These are phyloP conservation scores for Fulica atra DNA, from an alignment of 2,113 vertebrate species.

Conservation along the genomic window DNA sequence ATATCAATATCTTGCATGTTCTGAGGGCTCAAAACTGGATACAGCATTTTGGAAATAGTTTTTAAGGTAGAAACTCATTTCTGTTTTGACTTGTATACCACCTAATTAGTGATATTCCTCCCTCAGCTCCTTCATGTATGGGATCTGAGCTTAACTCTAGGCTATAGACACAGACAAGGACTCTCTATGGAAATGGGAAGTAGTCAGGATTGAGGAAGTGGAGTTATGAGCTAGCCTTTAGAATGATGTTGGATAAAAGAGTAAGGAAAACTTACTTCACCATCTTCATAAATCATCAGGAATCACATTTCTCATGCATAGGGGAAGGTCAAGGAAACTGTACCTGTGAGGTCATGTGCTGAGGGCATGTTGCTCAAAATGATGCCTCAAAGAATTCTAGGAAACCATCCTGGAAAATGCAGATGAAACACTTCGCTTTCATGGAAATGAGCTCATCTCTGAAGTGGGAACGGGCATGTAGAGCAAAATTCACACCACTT, in stretches of 20 bases:
- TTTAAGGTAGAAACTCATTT: background rate
- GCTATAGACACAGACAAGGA: background rate
- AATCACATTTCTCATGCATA: background rate
- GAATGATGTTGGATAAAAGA: background rate
- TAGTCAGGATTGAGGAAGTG: background rate
- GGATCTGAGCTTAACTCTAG: background rate
- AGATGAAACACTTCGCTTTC: background rate
- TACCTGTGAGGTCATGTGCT: background rate
- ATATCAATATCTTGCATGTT: background rate
- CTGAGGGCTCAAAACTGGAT: background rate
- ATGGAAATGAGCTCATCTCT: background rate
- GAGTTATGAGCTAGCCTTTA: background rate
- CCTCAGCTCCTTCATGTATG: background rate
- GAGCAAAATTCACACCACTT: background rate
- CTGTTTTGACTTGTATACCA: accelerated
- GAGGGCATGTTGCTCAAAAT: background rate
- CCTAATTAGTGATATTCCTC: background rate
- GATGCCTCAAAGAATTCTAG: background rate
- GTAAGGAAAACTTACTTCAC: background rate
- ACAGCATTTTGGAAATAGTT: background rate
- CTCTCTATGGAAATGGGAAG: background rate
- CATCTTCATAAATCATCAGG: background rate
- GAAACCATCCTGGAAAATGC: background rate
- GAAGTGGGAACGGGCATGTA: background rate
- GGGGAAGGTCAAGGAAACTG: background rate